Evolutionary conservation across 1,140 invertebrate genomes (phyloP).

Genomic region (Conus betulinus): DNA sequence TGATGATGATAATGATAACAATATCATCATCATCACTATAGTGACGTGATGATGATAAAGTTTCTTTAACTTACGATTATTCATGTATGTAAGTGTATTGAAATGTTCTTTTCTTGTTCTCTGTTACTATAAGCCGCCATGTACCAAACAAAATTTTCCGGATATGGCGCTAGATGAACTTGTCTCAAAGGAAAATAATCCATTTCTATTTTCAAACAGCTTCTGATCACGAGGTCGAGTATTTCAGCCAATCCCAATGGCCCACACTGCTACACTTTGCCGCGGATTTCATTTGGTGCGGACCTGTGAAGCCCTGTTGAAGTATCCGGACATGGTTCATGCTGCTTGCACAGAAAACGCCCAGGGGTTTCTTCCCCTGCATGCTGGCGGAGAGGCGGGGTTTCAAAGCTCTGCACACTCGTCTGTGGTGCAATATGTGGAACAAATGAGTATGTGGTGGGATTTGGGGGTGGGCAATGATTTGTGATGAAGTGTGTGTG

Average conservation of each 20-base stretch:
- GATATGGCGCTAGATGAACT: too few species aligned
- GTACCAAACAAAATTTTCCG: too few species aligned
- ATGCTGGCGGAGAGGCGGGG: conserved; percentile 28
- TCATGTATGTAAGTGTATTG: too few species aligned
- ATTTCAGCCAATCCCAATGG: background rate
- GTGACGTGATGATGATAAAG: too few species aligned
- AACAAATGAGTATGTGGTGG: conserved; percentile 25
- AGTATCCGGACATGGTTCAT: conserved; percentile 32
- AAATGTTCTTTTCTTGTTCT: too few species aligned
- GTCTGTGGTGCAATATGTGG: conserved; percentile 30
- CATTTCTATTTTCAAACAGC: too few species aligned
- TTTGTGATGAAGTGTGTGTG: background rate
- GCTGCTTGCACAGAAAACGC: conserved; percentile 35
- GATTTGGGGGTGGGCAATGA: too few species aligned
- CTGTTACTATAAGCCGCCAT: too few species aligned
- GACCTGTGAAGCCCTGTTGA: conserved; percentile 9
- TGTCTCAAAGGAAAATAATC: too few species aligned
- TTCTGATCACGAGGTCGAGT: background rate
- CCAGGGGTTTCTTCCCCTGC: background rate
- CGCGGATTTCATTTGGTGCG: conserved; percentile 32
- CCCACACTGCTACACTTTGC: conserved; percentile 41
- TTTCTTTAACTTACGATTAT: too few species aligned
- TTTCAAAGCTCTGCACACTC: background rate
- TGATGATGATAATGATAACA: too few species aligned
- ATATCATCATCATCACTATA: too few species aligned